These are phyloP conservation scores for Antidorcas marsupialis DNA, from an alignment of 2,113 vertebrate genomes.

Conservation along the genomic window DNA sequence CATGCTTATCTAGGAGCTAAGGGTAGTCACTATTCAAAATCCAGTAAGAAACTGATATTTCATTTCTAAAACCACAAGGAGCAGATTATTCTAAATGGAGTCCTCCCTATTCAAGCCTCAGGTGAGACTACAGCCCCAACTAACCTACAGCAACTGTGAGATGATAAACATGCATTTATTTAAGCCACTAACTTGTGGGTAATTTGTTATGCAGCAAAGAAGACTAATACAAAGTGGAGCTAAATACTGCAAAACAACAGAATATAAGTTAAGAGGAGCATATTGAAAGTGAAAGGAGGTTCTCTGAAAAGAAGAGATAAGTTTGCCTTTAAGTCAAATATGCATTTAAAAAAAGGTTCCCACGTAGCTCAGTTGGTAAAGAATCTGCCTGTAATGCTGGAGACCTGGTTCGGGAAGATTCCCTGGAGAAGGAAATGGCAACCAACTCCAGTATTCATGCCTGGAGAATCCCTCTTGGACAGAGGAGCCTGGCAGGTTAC, in stretches of 20 bases:
- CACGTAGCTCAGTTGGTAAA: neutral
- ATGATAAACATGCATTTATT: neutral
- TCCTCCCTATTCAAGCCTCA: neutral
- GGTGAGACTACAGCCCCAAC: neutral
- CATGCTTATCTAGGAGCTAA: neutral
- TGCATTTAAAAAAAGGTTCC: neutral
- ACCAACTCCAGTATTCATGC: neutral
- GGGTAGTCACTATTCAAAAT: neutral
- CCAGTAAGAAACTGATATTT: neutral
- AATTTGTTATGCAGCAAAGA: neutral
- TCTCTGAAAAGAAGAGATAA: neutral
- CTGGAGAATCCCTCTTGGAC: neutral
- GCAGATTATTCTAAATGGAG: neutral
- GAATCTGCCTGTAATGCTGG: neutral
- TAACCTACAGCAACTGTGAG: neutral
- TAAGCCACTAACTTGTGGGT: neutral
- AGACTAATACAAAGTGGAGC: neutral
- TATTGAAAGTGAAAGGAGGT: neutral
- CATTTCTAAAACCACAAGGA: neutral
- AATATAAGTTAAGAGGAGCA: neutral
- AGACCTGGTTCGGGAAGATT: neutral
- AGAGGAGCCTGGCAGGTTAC: neutral
- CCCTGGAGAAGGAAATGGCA: neutral
- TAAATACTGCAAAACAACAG: neutral
- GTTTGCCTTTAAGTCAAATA: neutral